Evolutionary conservation across 2,888 invertebrate species (phyloP).

Genomic region (Tethea ocularis): DNA sequence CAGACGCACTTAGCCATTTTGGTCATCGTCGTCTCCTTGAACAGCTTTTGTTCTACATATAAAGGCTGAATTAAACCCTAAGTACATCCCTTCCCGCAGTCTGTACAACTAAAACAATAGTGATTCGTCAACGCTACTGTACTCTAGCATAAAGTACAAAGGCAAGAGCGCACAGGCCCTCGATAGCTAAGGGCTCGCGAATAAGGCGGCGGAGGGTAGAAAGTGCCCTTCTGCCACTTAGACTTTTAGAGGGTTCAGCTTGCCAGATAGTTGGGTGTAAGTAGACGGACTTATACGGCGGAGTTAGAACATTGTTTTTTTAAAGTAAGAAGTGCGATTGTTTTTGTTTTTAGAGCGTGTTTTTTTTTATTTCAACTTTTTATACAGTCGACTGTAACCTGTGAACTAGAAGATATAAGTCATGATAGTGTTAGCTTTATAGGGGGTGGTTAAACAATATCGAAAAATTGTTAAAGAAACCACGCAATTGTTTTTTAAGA

Average conservation of each 20-base stretch:
- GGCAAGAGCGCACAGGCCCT: conserved; percentile 33
- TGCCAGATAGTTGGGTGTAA: not conserved
- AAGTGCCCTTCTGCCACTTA: conserved; percentile 52
- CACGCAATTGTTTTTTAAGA: no score
- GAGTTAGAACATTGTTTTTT: no score
- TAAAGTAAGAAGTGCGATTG: no score
- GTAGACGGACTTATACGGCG: not conserved
- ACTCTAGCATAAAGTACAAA: conserved; percentile 18
- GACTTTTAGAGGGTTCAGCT: conserved; percentile 34
- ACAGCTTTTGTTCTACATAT: not conserved
- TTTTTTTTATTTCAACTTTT: not conserved
- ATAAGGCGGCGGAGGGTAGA: conserved; percentile 27
- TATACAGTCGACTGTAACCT: no score
- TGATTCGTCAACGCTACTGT: conserved; percentile 20
- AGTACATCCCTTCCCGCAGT: not conserved
- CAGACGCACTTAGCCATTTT: not conserved
- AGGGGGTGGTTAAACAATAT: no score
- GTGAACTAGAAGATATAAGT: no score
- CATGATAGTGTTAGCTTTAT: no score
- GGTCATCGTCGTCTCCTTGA: not conserved
- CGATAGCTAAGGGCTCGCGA: conserved; percentile 21
- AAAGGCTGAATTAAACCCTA: not conserved
- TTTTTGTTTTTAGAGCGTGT: no score
- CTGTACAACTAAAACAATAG: conserved; percentile 20
- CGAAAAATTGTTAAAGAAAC: no score